Evolutionary conservation across 2,888 invertebrate species (phyloP).

Genomic region (Pandemis corylana): DNA sequence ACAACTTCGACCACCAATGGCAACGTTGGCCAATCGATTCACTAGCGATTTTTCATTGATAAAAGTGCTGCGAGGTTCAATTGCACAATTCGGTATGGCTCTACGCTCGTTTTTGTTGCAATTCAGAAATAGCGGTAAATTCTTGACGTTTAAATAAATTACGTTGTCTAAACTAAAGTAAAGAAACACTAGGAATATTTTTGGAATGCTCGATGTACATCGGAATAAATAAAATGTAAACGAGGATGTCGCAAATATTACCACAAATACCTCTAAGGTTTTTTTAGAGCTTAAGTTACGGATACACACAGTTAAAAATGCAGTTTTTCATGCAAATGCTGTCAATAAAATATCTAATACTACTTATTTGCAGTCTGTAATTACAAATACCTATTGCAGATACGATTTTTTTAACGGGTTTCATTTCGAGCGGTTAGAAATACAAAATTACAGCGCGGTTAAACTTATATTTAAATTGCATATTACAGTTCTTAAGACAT

Average conservation of each 20-base stretch:
- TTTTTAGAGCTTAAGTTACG: no score
- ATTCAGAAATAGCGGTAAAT: not conserved
- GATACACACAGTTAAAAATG: no score
- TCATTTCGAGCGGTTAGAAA: not conserved
- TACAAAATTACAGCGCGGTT: not conserved
- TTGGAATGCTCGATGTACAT: no score
- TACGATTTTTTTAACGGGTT: not conserved
- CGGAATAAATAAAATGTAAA: no score
- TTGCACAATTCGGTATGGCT: constrained; percentile 37
- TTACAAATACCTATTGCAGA: no score
- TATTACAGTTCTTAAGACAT: not conserved
- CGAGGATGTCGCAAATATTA: no score
- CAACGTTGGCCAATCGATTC: constrained; percentile 7
- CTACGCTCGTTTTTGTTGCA: constrained; percentile 36
- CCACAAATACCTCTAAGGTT: no score
- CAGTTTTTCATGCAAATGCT: no score
- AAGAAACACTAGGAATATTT: no score
- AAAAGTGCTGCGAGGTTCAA: not conserved
- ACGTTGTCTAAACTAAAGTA: no score
- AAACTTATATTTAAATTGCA: not conserved
- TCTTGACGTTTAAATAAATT: not conserved
- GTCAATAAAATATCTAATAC: no score
- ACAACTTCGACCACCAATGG: not conserved
- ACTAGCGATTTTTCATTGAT: constrained; percentile 34
- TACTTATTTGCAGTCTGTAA: no score